Percentiles rank a stretch among this genome's conserved stretches.
These are phyloP conservation scores for Mallotus villosus DNA, from an alignment of 2,797 vertebrate species.

Conservation along the genomic window DNA sequence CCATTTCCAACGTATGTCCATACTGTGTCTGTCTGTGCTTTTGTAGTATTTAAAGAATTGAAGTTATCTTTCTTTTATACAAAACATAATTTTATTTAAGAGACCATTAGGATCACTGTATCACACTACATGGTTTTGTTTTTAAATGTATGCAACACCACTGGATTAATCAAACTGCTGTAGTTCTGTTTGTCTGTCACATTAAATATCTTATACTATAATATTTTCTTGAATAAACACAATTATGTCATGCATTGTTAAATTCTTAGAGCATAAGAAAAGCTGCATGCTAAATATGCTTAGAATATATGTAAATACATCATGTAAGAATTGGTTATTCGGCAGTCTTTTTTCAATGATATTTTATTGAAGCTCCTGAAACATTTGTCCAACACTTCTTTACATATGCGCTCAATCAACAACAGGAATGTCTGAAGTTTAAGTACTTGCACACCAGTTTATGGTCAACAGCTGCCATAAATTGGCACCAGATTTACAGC, in stretches of 20 bases:
- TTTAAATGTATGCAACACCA: constrained; percentile 40
- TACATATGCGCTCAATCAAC: too few species aligned
- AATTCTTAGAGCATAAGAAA: too few species aligned
- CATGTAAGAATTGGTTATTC: too few species aligned
- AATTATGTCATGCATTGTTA: neutral
- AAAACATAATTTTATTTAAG: constrained; percentile 60
- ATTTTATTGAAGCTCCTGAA: too few species aligned
- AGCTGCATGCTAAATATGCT: too few species aligned
- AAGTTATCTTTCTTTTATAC: constrained; percentile 55
- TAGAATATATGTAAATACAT: too few species aligned
- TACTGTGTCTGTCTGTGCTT: constrained; percentile 30
- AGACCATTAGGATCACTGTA: constrained; percentile 16
- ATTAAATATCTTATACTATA: neutral
- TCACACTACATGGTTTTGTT: constrained; percentile 30
- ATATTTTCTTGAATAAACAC: constrained; percentile 59
- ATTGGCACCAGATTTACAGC: too few species aligned
- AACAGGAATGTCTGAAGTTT: too few species aligned
- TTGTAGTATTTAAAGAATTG: constrained; percentile 45
- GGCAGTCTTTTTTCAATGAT: too few species aligned
- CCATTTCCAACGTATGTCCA: constrained; percentile 33
- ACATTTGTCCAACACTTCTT: too few species aligned
- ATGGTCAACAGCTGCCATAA: too few species aligned
- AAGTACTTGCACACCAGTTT: too few species aligned
- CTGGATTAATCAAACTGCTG: constrained; percentile 31
- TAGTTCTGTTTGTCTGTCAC: constrained; percentile 50